Base-by-base conservation (phyloP, 2,113 vertebrate genomes). In the Zosterops lateralis region DNA sequence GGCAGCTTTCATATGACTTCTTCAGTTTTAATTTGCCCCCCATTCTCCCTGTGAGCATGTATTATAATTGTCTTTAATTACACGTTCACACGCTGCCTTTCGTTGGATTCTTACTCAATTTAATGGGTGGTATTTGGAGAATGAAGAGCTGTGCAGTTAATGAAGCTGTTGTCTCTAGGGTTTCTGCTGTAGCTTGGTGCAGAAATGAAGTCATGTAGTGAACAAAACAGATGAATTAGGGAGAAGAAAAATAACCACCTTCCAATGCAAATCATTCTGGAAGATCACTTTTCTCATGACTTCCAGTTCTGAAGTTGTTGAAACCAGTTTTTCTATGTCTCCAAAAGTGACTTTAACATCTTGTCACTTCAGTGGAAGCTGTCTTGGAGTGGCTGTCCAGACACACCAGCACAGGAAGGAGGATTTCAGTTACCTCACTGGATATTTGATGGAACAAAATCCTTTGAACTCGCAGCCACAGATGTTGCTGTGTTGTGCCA, bases 31-130 rank as follows among this genome's bases (percentile, higher is more conserved):
- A 89, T 62, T 95, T 82, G 62, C 25, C 36, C 66, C 50, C 32
- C 40, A 29, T 76, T 96, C 34, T 91, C 29, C 29, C 58, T 79
- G 14, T 54, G 60, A 84, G 65, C 42, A 15, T 84, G 66, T 61
- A 13, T 89, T 89, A 68, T 91, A 92, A 70, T 93, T 92, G 68
- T 54, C 80, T 70, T 87, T 92, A 93, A 84, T 93, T 94, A 72
- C 66, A 72, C 65, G 73, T 92, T 94, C 76, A 34, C 29, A 32
- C 24, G 12, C 40, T 48, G 44, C 45, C 31, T 88, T 86, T 72
- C 48, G 21, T 20, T 90, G 66, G 34, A 58, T 80, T 73, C 50
- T 73, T 76, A 50, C 34, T 84, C 64, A 50, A 0, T 80, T 84
- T 84, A 86, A 32, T 81, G 80, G 68, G 20, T 86, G 17, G 31